These are phyloP conservation scores for Anniella stebbinsi DNA, from an alignment of 2,797 vertebrate species.

Conservation along the genomic window DNA sequence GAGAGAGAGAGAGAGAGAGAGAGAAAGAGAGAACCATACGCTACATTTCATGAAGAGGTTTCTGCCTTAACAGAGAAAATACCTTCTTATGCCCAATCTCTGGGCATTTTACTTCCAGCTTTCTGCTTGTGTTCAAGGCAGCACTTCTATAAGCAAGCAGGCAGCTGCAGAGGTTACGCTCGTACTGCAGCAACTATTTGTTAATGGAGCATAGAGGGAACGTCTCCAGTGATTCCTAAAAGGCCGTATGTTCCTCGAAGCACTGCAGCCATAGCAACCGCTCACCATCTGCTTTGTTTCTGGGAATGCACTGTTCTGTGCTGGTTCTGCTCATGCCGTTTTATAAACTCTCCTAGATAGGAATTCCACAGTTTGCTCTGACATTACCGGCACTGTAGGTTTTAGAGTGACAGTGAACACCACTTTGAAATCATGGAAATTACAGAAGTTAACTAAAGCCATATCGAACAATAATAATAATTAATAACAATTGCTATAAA, in stretches of 20 bases:
- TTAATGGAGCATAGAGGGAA: slow-evolving; percentile 14
- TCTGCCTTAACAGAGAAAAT: background rate
- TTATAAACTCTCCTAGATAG: background rate
- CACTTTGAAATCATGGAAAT: background rate
- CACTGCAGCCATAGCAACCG: slow-evolving; percentile 20
- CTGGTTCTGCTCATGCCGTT: background rate
- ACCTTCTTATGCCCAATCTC: background rate
- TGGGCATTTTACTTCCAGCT: background rate
- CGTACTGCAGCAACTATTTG: background rate
- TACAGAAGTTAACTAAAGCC: background rate
- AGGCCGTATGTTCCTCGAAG: slow-evolving; percentile 40
- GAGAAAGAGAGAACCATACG: background rate
- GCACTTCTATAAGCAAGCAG: background rate
- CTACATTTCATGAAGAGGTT: background rate
- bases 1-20: background rate
- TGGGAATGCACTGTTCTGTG: slow-evolving; percentile 18
- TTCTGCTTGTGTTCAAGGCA: background rate
- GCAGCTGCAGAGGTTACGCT: background rate
- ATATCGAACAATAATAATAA: background rate
- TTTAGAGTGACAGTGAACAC: background rate
- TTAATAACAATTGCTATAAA: background rate
- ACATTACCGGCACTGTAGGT: background rate
- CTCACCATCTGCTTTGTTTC: slow-evolving; percentile 17
- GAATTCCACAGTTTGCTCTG: slow-evolving; percentile 18
- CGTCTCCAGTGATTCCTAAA: slow-evolving; percentile 34